These are phyloP conservation scores for Rhagonycha fulva DNA, from an alignment of 2,888 invertebrate genomes.

Conservation along the genomic window DNA sequence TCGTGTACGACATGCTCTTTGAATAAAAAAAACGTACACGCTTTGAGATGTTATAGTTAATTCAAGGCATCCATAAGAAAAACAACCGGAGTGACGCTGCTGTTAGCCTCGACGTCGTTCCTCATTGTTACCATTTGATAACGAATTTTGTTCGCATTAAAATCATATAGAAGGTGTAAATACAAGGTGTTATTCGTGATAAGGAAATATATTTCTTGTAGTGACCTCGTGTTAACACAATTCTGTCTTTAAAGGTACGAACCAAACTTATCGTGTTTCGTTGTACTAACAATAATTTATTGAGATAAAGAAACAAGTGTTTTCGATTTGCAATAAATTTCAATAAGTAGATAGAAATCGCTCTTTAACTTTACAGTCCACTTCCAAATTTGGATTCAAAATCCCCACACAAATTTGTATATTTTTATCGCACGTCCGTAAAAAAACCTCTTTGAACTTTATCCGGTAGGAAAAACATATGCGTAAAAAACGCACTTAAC, in stretches of 20 bases:
- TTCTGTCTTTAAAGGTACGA: conserved; percentile 29
- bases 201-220: conserved; percentile 34
- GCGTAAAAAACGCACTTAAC: neutral
- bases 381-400: conserved; percentile 13
- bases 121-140: neutral
- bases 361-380: conserved; percentile 10
- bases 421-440: neutral
- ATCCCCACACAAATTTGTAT: neutral
- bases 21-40: conserved; percentile 14
- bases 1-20: conserved; percentile 13
- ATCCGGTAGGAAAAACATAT: neutral
- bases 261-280: conserved; percentile 25
- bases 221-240: conserved; percentile 33
- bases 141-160: neutral
- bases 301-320: conserved; percentile 26
- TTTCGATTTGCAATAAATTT: conserved; percentile 28
- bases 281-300: conserved; percentile 25
- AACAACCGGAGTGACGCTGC: neutral
- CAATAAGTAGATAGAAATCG: conserved; percentile 27
- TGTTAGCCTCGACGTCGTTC: neutral
- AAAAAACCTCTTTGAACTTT: neutral
- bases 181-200: conserved; percentile 31
- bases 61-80: conserved; percentile 8
- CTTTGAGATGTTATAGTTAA: conserved; percentile 13
- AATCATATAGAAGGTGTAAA: conserved; percentile 5